Base-by-base conservation (phyloP, 2,113 vertebrate genomes). In the Diphyllodes magnificus region DNA sequence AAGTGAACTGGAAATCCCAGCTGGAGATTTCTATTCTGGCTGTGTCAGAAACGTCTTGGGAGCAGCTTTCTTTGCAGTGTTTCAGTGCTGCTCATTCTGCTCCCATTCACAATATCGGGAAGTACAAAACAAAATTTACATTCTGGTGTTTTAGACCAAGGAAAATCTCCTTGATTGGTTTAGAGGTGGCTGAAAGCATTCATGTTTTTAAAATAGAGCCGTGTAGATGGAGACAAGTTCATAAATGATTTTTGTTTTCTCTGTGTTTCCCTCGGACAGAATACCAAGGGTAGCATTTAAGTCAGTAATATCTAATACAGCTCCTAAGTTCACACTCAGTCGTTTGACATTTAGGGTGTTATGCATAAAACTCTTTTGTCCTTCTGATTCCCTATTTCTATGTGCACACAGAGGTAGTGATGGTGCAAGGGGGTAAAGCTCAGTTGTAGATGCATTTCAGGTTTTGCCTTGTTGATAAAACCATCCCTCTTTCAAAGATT, bases 1-100 rank as follows among this genome's bases (percentile, higher is more conserved):
- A 59, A 86, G 30, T 68, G 76, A 82, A 66, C 93, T 96, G 93
- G 85, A 93, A 90, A 90, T 80, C 71, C 93, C 85, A 94, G 91
- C 78, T 94, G 85, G 80, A 93, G 87, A 57, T 91, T 93, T 95
- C 81, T 96, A 1, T 94, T 92, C 90, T 88, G 51, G 47, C 88
- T 71, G 79, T 90, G 65, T 88, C 65, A 84, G 90, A 90, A 90
- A 73, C 64, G 85, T 81, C 92, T 95, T 50, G 22, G 64, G 79
- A 96, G 85, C 85, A 71, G 93, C 45, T 95, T 90, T 90, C 85
- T 76, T 82, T 89, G 73, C 57, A 64, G 40, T 19, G 44, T 90
- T 96, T 84, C 51, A 27, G 47, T n/a, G 51, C 72, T 92, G 90
- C 79, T 93, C 56, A 37, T 88, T 92, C 88, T 86, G 71, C 35